Percentiles rank a stretch among this genome's conserved stretches.
Conservation (phyloP, 2,113 vertebrate genomes). For the Garra rufa region DNA sequence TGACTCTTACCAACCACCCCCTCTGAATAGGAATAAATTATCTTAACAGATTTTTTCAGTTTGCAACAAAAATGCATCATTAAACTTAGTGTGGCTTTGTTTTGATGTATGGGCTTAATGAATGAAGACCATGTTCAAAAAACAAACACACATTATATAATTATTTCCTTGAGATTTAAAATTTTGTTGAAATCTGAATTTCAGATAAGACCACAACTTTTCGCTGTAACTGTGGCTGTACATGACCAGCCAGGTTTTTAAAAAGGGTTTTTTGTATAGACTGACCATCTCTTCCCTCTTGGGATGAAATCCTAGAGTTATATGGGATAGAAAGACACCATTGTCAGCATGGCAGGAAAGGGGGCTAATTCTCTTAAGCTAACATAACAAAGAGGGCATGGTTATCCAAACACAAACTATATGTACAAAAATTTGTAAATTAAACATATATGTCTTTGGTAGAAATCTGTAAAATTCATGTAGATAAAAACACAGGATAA, state of each 20-base stretch:
- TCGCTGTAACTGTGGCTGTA: neutral
- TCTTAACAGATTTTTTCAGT: conserved; percentile 47
- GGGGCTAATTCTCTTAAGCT: neutral
- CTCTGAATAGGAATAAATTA: conserved; percentile 48
- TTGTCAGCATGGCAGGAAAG: conserved; percentile 34
- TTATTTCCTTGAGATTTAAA: neutral
- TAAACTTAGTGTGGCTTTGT: neutral
- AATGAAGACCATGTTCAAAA: neutral
- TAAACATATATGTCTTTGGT: neutral
- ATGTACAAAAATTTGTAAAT: neutral
- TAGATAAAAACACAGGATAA: neutral
- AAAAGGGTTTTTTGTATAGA: conserved; percentile 7
- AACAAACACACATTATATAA: neutral
- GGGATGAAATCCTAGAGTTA: conserved; percentile 37
- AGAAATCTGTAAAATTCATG: too few relatives aligned
- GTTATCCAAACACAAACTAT: neutral
- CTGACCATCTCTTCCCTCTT: neutral
- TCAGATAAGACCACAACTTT: neutral
- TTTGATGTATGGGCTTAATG: neutral
- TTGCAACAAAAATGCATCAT: neutral
- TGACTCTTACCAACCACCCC: conserved; percentile 32
- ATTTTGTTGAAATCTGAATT: neutral
- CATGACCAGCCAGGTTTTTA: conserved; percentile 24
- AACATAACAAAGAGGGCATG: conserved; percentile 1
- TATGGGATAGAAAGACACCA: conserved; percentile 15